Conservation (phyloP, 2,888 invertebrate genomes). For the Caenorhabditis sp. region DNA sequence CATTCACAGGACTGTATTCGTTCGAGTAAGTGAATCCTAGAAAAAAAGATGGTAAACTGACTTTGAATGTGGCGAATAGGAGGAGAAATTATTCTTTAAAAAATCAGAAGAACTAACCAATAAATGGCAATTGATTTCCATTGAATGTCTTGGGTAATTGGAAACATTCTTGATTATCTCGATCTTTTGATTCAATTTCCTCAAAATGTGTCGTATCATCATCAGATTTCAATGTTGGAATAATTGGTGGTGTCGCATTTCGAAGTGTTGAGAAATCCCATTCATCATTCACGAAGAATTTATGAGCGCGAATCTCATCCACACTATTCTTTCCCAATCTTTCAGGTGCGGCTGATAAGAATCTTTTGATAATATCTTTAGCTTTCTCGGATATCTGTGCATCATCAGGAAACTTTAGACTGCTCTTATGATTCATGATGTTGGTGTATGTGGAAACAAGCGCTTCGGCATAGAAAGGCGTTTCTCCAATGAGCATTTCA, state of each 20-base stretch:
- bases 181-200: constrained; percentile 76
- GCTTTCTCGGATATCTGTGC: constrained; percentile 84
- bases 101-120: constrained; percentile 74
- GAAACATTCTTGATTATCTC: constrained; percentile 83
- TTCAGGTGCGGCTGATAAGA: constrained; percentile 81
- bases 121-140: constrained; percentile 96
- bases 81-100: too few relatives aligned
- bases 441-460: constrained; percentile 97
- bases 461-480: constrained; percentile 98
- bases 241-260: constrained; percentile 88
- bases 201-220: constrained; percentile 99
- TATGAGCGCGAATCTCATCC: constrained; percentile 91
- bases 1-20: constrained; percentile 71
- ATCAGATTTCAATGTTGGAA: constrained; percentile 92
- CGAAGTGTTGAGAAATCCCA: constrained; percentile 97
- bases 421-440: constrained; percentile 98
- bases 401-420: constrained; percentile 89
- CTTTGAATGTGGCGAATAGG: too few relatives aligned
- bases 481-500: constrained; percentile 95
- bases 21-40: constrained; percentile 91
- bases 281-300: constrained; percentile 93
- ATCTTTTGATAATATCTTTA: constrained; percentile 72
- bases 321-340: constrained; percentile 87
- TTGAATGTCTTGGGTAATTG: constrained; percentile 96
- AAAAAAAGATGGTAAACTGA: too few relatives aligned